Conservation (phyloP, 2,113 vertebrate genomes). For the Puffinus mauretanicus region DNA sequence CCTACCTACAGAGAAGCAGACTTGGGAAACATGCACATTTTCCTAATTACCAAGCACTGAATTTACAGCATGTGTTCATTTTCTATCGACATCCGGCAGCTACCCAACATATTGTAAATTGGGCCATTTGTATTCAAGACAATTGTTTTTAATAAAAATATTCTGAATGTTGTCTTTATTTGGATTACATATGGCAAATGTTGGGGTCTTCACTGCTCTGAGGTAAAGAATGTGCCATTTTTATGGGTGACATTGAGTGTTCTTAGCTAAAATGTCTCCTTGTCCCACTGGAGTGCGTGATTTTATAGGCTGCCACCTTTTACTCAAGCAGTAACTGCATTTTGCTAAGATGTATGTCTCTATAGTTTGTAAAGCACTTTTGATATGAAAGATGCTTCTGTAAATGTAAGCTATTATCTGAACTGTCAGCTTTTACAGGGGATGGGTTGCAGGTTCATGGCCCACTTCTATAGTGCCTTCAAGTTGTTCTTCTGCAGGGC, state of each 20-base stretch:
- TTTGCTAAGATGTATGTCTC: background rate
- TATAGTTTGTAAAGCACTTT: background rate
- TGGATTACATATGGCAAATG: background rate
- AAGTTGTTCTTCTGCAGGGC: background rate
- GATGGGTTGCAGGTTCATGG: background rate
- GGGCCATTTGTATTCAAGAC: background rate
- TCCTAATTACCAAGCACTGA: conserved; percentile 36
- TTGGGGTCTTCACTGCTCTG: background rate
- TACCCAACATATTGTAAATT: background rate
- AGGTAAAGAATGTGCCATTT: conserved; percentile 21
- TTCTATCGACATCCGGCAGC: conserved; percentile 41
- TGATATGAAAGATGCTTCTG: background rate
- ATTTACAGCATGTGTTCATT: conserved; percentile 45
- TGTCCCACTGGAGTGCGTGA: background rate
- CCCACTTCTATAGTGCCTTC: background rate
- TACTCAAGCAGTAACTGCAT: background rate
- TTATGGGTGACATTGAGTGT: background rate
- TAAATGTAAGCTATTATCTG: background rate
- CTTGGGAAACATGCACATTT: conserved; percentile 14
- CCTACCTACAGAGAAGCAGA: conserved; percentile 54
- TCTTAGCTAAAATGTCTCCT: background rate
- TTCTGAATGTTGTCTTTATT: conserved; percentile 15
- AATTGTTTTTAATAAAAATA: conserved; percentile 48
- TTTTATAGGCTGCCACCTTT: background rate
- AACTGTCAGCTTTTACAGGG: background rate